phyloP scores from a whole-genome alignment of 2,113 vertebrate species.

The Ginglymostoma cirratum region DNA sequence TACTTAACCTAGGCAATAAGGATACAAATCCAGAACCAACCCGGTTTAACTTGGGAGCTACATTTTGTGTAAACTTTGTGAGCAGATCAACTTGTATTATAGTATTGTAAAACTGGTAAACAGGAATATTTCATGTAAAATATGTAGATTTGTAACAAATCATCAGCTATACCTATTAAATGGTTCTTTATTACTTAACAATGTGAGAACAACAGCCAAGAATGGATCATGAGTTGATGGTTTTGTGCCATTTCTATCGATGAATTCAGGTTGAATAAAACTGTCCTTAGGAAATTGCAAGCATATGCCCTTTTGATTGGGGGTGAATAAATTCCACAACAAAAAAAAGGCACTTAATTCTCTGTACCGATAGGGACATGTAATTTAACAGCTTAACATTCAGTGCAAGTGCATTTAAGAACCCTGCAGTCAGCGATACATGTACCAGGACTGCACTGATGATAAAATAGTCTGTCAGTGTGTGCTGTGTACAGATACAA shows the following conservation, averaged over 20 bases:
- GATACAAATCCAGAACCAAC: neutral
- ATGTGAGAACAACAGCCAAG: neutral
- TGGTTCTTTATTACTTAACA: neutral
- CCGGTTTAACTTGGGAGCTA: neutral
- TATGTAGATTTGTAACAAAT: neutral
- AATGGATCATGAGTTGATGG: too few species aligned
- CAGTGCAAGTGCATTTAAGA: slow-evolving; percentile 13
- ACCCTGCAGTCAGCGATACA: neutral
- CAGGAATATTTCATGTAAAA: neutral
- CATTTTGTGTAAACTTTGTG: neutral
- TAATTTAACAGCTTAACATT: slow-evolving; percentile 25
- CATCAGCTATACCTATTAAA: neutral
- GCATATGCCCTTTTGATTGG: neutral
- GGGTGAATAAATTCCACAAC: neutral
- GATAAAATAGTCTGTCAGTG: neutral
- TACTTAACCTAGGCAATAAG: neutral
- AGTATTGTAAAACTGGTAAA: neutral
- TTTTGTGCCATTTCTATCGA: neutral
- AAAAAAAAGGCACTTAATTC: neutral
- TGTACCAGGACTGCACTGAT: slow-evolving; percentile 3
- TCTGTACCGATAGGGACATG: neutral
- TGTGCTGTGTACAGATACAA: slow-evolving; percentile 29
- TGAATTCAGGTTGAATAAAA: slow-evolving; percentile 3
- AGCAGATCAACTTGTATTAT: neutral
- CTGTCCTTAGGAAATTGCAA: neutral